Base-by-base conservation (phyloP, 2,888 invertebrate genomes). In the Magallana nippona region DNA sequence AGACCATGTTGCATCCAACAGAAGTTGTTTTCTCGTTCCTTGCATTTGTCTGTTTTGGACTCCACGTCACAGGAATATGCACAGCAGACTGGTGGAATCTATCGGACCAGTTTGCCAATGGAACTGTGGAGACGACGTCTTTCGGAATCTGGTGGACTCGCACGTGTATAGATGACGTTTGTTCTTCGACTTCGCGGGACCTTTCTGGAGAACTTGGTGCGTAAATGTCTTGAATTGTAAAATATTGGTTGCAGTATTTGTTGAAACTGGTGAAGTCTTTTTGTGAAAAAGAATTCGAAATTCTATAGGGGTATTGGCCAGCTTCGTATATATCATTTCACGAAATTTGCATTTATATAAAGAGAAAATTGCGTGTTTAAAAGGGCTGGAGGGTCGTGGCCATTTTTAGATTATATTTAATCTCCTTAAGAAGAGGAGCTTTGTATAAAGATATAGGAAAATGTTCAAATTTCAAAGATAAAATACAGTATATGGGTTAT, bases 131-230 rank as follows among this genome's bases (percentile, higher is more conserved):
- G 15, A 55, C 17, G 11, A 78, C 57, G 15, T 58, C 82, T 5
- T 82, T 78, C 13, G 82, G 82, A 27, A n/a, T 82, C 10, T 82
- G 82, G 82, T 22, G 56, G 56, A 82, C 78, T 10, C n/a, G 56
- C n/a, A 63, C 57, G 15, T 82, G 82, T 27, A 57, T 44, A 32
- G 78, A 77, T 63, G 44, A 19, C 10, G 32, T 13, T 17, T 82
- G 82, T n/a, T 32, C 57, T 27, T 13, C 17, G 17, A 55, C 44
- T 3, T 77, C 71, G 10, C 17, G 77, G 22, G 55, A 82, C 55
- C 55, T 82, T 17, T 56, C 57, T 56, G 82, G 82, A 17, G 78
- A 82, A 57, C 27, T 56, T 32, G 82, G 82, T 82, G 57, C 19
- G 62, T 15, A 57, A 27, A n/a, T 55, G 10, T 22, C 77, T 13